Base-by-base conservation (phyloP, 2,113 vertebrate species). In the Symphodus melops region DNA sequence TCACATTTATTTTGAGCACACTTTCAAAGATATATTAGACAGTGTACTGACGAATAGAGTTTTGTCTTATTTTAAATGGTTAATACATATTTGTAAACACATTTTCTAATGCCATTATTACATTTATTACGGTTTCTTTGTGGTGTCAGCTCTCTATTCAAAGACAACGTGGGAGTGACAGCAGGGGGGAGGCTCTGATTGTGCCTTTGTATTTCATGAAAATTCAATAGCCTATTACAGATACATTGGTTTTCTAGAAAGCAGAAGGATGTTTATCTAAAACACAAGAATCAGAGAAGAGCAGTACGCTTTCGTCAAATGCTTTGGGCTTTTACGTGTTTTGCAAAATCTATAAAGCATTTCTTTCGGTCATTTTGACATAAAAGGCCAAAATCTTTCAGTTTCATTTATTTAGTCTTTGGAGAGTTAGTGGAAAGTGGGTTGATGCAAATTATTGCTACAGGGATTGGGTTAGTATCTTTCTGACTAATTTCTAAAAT, bases 401-500 rank as follows among this genome's bases (percentile, higher is more conserved):
- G 46, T 17, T 14, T 4, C 1, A 19, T 17, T 16, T 17, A 8
- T 4, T 19, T 48, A 19, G 46, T 6, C 46, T 19, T 19, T 48
- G 28, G 28, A 33, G 28, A 33, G 28, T 33, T 33, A 33, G 3
- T 33, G 28, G 28, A 33, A 33, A 5, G 28, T 33, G 28, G 28
- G 28, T 33, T 33, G 28, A 17, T 17, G 12, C 3, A 21, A n/a
- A 14, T 65, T 37, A 46, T 57, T 1, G 39, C 1, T 57, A 20
- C 2, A 39, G 52, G 19, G 37, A 41, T 41, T 11, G 39, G 8
- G 39, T 21, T 33, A 1, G 28, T 57, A 8, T 7, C 6, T 62
- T 53, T 53, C 58, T 28, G 8, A 42, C n/a, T 41, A 51, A 28
- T 41, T 10, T 60, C 54, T 57, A 20, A 61, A 54, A 55, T 59